Base-by-base conservation (phyloP, 2,113 vertebrate species). In the Pluvialis apricaria region DNA sequence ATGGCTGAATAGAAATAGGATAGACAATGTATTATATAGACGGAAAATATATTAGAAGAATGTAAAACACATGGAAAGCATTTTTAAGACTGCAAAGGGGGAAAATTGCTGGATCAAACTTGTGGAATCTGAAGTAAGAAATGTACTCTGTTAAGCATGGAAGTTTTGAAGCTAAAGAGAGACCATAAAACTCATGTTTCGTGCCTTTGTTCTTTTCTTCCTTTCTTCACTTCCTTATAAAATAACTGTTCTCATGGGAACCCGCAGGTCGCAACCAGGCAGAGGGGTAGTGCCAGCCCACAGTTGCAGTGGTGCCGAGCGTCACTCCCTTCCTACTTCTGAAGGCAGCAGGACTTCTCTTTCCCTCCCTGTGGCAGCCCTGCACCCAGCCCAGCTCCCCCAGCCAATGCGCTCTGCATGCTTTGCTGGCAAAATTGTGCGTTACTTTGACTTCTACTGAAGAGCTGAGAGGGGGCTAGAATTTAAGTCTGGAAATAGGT, bases 61-160 rank as follows among this genome's bases (percentile, higher is more conserved):
- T 31, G 70, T 82, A 58, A 91, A 94, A 92, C 91, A 96, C 75
- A 93, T 92, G 88, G 92, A 92, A 96, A 85, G 22, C 40, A 82
- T 97, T 97, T 90, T 82, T 75, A 79, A 60, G 54, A 64, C 78
- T 80, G 15, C n/a, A n/a, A 77, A 87, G 31, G 38, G n/a, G 60
- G 52, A 66, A 92, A 94, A 81, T 79, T 4, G 5, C 75, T 90
- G 75, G 81, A 89, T 96, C 58, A 88, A 58, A 70, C 52, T 92
- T 79, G 13, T 51, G 60, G 69, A 87, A 91, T 77, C 47, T 73
- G 36, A 86, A 51, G 24, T 13, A 51, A 69, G 82, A 89, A 83
- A 90, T 85, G 6, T 58, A 24, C 42, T 69, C 66, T 64, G 12
- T 86, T 51, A 82, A 55, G 58, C 21, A 10, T 6, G 13, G 19